These are phyloP conservation scores for Cantharis nigra DNA, from an alignment of 2,888 invertebrate genomes.

Conservation along the genomic window DNA sequence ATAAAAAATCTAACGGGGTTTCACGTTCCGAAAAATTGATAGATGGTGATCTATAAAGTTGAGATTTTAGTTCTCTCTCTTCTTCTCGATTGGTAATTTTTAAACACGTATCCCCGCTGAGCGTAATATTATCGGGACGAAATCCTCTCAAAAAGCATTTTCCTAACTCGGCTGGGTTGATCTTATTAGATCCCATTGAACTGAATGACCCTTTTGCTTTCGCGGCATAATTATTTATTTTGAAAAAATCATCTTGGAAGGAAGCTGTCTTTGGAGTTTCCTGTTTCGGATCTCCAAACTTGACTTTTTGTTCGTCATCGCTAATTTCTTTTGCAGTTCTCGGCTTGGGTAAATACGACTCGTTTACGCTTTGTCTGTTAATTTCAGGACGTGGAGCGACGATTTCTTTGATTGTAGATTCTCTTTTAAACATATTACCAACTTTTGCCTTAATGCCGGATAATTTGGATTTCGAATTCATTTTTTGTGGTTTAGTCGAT, in stretches of 20 bases:
- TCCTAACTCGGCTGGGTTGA: conserved; percentile 40
- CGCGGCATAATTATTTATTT: not conserved
- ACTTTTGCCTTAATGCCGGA: not conserved
- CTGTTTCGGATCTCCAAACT: not conserved
- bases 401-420: not conserved
- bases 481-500: not conserved
- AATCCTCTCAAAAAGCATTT: conserved; percentile 43
- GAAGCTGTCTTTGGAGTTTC: not conserved
- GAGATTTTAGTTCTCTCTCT: not conserved
- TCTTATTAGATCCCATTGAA: not conserved
- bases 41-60: conserved; percentile 24
- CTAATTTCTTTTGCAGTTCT: not conserved
- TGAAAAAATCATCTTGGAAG: not conserved
- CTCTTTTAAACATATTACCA: not conserved
- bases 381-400: not conserved
- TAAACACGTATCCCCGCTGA: conserved; percentile 35
- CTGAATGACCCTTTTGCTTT: accelerated
- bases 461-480: not conserved
- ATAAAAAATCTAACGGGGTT: conserved; percentile 41
- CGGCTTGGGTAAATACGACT: not conserved
- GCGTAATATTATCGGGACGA: conserved; percentile 39
- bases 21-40: conserved; percentile 44
- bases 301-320: not conserved
- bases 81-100: not conserved
- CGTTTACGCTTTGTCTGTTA: not conserved